phyloP scores from a whole-genome alignment of 1,140 invertebrate species.

The Drosophila azteca region DNA sequence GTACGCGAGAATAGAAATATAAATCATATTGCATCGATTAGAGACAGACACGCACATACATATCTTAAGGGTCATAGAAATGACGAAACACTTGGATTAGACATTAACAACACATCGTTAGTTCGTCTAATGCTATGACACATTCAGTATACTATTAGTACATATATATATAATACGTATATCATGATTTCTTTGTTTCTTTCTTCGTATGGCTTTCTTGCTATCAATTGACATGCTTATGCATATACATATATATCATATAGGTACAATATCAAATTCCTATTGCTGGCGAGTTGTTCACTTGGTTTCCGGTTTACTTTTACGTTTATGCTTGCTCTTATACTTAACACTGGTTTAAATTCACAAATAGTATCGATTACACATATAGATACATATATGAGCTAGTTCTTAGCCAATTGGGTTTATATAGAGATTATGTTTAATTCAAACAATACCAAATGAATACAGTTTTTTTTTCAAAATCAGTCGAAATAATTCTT shows the following conservation, averaged over 20 bases:
- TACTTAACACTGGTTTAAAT: not conserved
- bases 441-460: constrained; percentile 21
- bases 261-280: constrained; percentile 51
- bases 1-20: constrained; percentile 19
- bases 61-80: no score
- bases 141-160: constrained; percentile 45
- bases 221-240: constrained; percentile 59
- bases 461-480: constrained; percentile 21
- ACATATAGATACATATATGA: no score
- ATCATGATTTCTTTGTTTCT: constrained; percentile 34
- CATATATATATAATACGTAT: constrained; percentile 47
- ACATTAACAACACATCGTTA: constrained; percentile 16
- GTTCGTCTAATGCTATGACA: constrained; percentile 47
- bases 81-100: constrained; percentile 22
- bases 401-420: not conserved
- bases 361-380: no score
- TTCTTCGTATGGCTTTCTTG: constrained; percentile 54
- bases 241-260: constrained; percentile 30
- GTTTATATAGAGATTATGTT: constrained; percentile 22
- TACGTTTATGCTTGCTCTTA: not conserved
- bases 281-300: constrained; percentile 26
- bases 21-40: constrained; percentile 27
- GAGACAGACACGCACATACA: constrained; percentile 8
- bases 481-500: constrained; percentile 31
- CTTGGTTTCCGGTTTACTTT: not conserved